Conservation (phyloP, 2,888 invertebrate genomes). For the Brassicogethes aeneus region DNA sequence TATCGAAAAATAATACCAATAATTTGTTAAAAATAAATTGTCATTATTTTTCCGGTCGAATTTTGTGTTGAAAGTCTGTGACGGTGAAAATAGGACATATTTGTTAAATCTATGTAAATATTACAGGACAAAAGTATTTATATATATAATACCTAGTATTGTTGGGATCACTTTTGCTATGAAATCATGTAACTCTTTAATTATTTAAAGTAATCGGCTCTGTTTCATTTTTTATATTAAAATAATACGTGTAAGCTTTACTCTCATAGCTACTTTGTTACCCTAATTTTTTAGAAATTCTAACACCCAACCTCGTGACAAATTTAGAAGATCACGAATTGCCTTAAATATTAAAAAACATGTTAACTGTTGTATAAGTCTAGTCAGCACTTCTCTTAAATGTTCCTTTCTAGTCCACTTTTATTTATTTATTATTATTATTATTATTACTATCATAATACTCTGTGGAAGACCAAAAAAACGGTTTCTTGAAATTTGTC, state of each 20-base stretch:
- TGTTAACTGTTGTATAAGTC: constrained; percentile 32
- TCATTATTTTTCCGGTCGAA: constrained; percentile 26
- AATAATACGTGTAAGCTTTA: constrained; percentile 23
- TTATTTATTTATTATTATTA: not conserved
- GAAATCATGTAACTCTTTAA: constrained; percentile 25
- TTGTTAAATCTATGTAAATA: constrained; percentile 34
- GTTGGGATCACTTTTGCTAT: constrained; percentile 38
- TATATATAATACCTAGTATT: constrained; percentile 32
- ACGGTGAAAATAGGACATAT: constrained; percentile 28
- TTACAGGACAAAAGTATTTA: constrained; percentile 32
- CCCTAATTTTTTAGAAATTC: constrained; percentile 12
- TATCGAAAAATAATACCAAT: constrained; percentile 16
- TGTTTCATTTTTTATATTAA: constrained; percentile 24
- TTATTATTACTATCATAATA: constrained; percentile 7
- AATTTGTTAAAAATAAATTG: constrained; percentile 18
- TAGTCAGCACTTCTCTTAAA: constrained; percentile 36
- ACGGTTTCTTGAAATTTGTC: constrained; percentile 16
- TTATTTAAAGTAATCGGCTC: constrained; percentile 24
- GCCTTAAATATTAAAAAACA: constrained; percentile 31
- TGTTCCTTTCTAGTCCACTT: constrained; percentile 15
- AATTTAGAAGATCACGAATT: constrained; percentile 34
- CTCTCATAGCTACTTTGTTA: constrained; percentile 17
- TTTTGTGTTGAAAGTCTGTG: constrained; percentile 26
- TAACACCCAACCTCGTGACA: constrained; percentile 31
- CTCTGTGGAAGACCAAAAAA: constrained; percentile 13